phyloP scores from a whole-genome alignment of 2,797 vertebrate species.

The Enteromius radiatus region DNA sequence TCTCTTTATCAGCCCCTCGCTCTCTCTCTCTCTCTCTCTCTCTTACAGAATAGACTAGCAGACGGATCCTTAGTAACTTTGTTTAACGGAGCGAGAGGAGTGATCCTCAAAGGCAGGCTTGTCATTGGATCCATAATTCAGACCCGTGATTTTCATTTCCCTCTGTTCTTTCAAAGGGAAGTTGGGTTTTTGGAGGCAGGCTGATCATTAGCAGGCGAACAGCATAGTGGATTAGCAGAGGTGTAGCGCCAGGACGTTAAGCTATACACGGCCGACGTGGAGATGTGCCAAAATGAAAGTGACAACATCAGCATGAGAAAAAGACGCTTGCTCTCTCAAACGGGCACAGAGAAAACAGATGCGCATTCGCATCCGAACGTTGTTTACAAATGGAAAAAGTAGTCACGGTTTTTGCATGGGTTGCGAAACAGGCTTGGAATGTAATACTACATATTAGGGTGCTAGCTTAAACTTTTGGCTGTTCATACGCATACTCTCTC shows the following conservation, averaged over 20 bases:
- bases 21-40: conserved; percentile 34
- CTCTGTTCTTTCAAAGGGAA: conserved; percentile 99
- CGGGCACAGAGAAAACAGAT: conserved; percentile 42
- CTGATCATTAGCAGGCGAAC: conserved; percentile 91
- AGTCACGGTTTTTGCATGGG: conserved; percentile 41
- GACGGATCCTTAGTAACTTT: conserved; percentile 85
- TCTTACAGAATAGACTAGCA: conserved; percentile 79
- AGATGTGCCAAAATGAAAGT: conserved; percentile 74
- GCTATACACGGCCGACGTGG: conserved; percentile 73
- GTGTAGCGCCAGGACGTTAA: conserved; percentile 70
- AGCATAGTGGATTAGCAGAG: conserved; percentile 88
- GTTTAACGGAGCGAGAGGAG: conserved; percentile 75
- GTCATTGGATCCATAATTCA: conserved; percentile 98
- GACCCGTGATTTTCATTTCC: conserved; percentile 99
- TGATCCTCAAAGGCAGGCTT: conserved; percentile 79
- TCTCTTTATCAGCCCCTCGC: conserved; percentile 62
- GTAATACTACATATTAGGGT: conserved; percentile 39
- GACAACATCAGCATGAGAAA: conserved; percentile 62
- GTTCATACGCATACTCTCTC: not conserved
- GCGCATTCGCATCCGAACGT: conserved; percentile 52
- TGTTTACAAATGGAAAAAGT: conserved; percentile 72
- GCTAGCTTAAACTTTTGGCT: conserved; percentile 5
- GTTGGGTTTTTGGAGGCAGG: conserved; percentile 83
- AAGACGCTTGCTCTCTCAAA: conserved; percentile 45
- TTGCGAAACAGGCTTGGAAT: conserved; percentile 42